phyloP scores from a whole-genome alignment of 2,888 invertebrate genomes.

The Agrochola litura region DNA sequence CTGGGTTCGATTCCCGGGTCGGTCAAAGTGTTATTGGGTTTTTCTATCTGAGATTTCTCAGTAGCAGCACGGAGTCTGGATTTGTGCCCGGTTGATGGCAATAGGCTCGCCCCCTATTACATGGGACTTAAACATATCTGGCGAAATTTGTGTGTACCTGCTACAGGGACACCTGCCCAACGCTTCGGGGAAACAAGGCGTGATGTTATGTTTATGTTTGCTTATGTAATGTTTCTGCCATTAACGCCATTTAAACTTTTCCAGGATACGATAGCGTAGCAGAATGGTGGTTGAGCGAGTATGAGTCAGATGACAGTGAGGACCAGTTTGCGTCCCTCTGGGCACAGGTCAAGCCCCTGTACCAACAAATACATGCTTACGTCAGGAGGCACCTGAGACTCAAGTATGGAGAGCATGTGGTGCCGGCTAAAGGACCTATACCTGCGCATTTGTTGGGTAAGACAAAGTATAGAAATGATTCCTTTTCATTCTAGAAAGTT shows the following conservation, averaged over 20 bases:
- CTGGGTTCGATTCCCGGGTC: too few species aligned
- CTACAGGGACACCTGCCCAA: too few species aligned
- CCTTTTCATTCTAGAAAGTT: background rate
- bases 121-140: too few species aligned
- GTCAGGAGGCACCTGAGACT: constrained; percentile 92
- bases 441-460: constrained; percentile 94
- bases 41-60: too few species aligned
- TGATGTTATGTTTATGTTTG: too few species aligned
- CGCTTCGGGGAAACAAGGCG: too few species aligned
- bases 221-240: background rate
- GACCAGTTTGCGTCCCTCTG: constrained; percentile 92
- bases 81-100: too few species aligned
- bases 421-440: constrained; percentile 92
- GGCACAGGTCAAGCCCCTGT: constrained; percentile 94
- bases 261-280: constrained; percentile 93
- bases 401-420: constrained; percentile 92
- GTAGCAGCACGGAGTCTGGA: too few species aligned
- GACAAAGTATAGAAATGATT: background rate
- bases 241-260: constrained; percentile 1
- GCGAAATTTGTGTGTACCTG: too few species aligned
- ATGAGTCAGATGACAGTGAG: constrained; percentile 93
- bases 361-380: constrained; percentile 95
- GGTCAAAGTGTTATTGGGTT: too few species aligned
- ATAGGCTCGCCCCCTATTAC: too few species aligned
- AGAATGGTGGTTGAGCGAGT: constrained; percentile 93